Base-by-base conservation (phyloP, 2,797 vertebrate species). In the Sphaeramia orbicularis region DNA sequence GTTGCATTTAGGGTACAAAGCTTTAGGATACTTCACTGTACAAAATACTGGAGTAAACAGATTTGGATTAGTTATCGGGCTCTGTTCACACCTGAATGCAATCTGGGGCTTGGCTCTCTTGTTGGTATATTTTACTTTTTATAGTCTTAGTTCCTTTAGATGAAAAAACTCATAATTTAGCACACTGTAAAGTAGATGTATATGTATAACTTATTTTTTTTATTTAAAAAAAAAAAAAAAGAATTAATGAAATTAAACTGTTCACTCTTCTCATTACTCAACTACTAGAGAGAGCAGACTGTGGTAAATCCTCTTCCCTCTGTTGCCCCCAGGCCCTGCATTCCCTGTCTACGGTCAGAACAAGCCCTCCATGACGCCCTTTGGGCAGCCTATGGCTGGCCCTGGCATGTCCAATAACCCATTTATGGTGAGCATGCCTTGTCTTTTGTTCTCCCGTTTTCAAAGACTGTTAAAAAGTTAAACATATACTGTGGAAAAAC, bases 401-500 rank as follows among this genome's bases (percentile, higher is more conserved):
- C 95, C 96, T 82, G 95, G 94, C 88, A 94, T 98, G 83, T 94
- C 96, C 92, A 97, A 94, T 94, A 99, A 99, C 89, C 98, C 98
- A 59, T 99, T 99, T 86, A 97, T 99, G 97, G 98, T 98, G 80
- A 96, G 95, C 60, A 71, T 71, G 63, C 13, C 1, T 48, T 41
- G 16, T 51, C 16, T 45, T 47, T 19, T 35, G 1, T 67, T 71
- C 58, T 14, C 4, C 8, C n/a, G n/a, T 9, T 60, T 50, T 54
- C 12, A 19, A 55, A 18, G 45, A 43, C 12, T 24, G 30, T 38
- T 5, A 18, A 51, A 48, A 57, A 50, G 50, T 6, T 44, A 61
- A 32, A 2, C 7, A 30, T 15, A 0, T 3, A 14, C 6, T 65
- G 16, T 38, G 11, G 10, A 58, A 41, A 9, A 2, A 32, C 15